These are phyloP conservation scores for Rutpela maculata DNA, from an alignment of 2,888 invertebrate genomes.

Conservation along the genomic window DNA sequence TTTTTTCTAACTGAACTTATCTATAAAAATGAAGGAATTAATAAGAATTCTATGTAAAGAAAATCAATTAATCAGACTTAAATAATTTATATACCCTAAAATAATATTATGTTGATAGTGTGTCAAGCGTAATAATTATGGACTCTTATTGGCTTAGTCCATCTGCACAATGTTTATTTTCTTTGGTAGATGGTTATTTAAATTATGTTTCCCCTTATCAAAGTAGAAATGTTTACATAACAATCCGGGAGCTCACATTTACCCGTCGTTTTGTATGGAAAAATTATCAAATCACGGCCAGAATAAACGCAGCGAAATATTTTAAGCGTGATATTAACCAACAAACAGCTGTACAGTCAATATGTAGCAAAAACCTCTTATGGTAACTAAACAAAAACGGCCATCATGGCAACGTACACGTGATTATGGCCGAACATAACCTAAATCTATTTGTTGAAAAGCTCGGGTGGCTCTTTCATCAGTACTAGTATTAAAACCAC, in stretches of 20 bases:
- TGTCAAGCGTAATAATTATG: background rate
- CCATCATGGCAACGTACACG: constrained; percentile 52
- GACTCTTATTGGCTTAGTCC: background rate
- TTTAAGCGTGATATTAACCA: constrained; percentile 13
- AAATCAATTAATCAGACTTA: background rate
- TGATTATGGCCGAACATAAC: constrained; percentile 63
- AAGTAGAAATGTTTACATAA: constrained; percentile 24
- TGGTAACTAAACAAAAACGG: constrained; percentile 37
- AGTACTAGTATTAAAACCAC: constrained; percentile 63
- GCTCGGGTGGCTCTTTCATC: constrained; percentile 65
- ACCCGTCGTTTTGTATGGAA: constrained; percentile 6
- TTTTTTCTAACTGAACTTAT: no score
- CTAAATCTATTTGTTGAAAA: constrained; percentile 67
- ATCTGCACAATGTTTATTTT: constrained; percentile 6
- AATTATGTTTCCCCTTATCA: constrained; percentile 7
- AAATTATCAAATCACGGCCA: constrained; percentile 11
- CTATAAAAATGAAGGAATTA: no score
- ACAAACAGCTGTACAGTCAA: constrained; percentile 4
- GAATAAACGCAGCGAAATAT: constrained; percentile 6
- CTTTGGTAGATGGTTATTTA: constrained; percentile 16
- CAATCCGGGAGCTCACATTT: background rate
- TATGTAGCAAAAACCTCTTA: constrained; percentile 9
- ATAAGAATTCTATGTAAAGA: no score
- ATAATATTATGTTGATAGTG: background rate
- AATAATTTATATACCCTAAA: background rate